These are phyloP conservation scores for Cheirogaleus medius DNA, from an alignment of 2,113 vertebrate species.

Conservation along the genomic window DNA sequence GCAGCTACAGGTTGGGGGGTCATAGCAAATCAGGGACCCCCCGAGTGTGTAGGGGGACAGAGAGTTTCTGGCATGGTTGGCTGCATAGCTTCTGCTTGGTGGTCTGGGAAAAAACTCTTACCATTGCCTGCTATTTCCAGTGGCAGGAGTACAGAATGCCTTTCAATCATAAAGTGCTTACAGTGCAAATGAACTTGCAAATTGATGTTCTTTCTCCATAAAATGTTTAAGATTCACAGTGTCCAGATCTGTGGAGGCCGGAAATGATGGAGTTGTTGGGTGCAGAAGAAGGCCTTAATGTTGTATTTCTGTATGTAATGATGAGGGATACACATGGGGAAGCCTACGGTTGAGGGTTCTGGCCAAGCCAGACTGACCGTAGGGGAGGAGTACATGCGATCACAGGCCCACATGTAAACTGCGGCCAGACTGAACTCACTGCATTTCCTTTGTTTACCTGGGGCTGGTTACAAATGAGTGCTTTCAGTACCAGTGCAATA, in stretches of 20 bases:
- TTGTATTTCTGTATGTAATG: not conserved
- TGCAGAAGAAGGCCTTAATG: not conserved
- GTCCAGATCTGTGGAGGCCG: not conserved
- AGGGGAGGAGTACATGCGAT: not conserved
- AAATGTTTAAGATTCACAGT: not conserved
- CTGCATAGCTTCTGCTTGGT: slow-evolving; percentile 43
- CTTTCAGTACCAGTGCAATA: slow-evolving; percentile 35
- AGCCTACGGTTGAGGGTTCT: not conserved
- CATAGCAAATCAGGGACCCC: slow-evolving; percentile 35
- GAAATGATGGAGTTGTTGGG: not conserved
- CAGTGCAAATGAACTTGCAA: slow-evolving; percentile 31
- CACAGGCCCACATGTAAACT: not conserved
- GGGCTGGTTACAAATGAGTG: slow-evolving; percentile 43
- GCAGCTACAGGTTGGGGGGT: not conserved
- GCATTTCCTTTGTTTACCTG: slow-evolving; percentile 59
- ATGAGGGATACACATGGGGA: not conserved
- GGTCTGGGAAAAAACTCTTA: slow-evolving; percentile 14
- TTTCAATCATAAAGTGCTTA: not conserved
- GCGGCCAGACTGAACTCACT: not conserved
- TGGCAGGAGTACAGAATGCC: not conserved
- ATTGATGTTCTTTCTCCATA: slow-evolving; percentile 8
- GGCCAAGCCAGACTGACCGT: not conserved
- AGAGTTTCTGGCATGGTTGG: not conserved
- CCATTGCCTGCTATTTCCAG: slow-evolving; percentile 37
- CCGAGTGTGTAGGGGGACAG: not conserved